Evolutionary conservation across 2,888 invertebrate genomes (phyloP).

Genomic region (Xestia sexstrigata): DNA sequence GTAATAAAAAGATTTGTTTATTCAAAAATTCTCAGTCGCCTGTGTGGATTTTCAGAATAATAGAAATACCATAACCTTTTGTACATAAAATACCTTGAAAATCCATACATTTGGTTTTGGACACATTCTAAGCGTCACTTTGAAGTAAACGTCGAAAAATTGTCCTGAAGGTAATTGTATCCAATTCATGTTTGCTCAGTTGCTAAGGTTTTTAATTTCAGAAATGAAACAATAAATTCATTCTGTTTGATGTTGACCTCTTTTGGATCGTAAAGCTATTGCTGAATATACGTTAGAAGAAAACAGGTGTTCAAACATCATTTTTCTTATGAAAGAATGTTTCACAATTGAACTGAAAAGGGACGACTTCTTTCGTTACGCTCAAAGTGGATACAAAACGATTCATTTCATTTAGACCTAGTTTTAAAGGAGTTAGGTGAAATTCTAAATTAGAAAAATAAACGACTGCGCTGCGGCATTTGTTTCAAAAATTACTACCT

Average conservation of each 20-base stretch:
- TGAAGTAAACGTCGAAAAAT: slow-evolving; percentile 30
- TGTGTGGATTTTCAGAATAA: neutral
- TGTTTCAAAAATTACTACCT: neutral
- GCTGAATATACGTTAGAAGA: slow-evolving; percentile 75
- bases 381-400: slow-evolving; percentile 2
- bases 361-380: slow-evolving; percentile 15
- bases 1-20: neutral
- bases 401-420: slow-evolving; percentile 12
- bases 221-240: slow-evolving; percentile 69
- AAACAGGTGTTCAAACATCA: slow-evolving; percentile 78
- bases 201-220: slow-evolving; percentile 70
- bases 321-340: slow-evolving; percentile 62
- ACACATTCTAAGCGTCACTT: slow-evolving; percentile 10
- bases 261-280: slow-evolving; percentile 69
- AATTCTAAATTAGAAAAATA: neutral
- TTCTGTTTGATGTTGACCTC: slow-evolving; percentile 79
- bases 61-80: slow-evolving; percentile 3
- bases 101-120: slow-evolving; percentile 17
- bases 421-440: neutral
- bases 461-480: neutral
- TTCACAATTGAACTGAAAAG: slow-evolving; percentile 63
- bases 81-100: slow-evolving; percentile 15
- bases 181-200: slow-evolving; percentile 71
- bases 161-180: slow-evolving; percentile 58
- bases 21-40: neutral